phyloP scores from a whole-genome alignment of 2,888 invertebrate genomes.

The Patella depressa region DNA sequence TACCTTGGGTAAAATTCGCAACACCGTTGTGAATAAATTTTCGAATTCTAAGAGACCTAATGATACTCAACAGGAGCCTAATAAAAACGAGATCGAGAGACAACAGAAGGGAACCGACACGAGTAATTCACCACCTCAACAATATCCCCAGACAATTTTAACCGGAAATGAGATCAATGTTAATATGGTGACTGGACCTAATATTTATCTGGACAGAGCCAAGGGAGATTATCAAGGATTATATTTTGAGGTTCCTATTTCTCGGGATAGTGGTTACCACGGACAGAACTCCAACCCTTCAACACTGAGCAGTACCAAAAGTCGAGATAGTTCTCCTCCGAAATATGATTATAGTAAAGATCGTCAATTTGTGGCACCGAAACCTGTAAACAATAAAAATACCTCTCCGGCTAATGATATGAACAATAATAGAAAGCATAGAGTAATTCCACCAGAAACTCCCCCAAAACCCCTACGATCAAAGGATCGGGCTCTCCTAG shows the following conservation, averaged over 20 bases:
- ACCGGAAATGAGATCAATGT: slow-evolving; percentile 4
- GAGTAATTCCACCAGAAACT: neutral
- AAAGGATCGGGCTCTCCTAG: neutral
- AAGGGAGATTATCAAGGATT: slow-evolving; percentile 6
- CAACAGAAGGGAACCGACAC: slow-evolving; percentile 9
- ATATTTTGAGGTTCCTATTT: slow-evolving; percentile 2
- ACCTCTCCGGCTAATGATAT: neutral
- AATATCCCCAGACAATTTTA: neutral
- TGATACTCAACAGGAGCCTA: slow-evolving; percentile 19
- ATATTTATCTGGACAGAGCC: neutral
- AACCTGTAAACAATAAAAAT: neutral
- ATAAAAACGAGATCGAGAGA: slow-evolving; percentile 4
- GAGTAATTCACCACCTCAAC: neutral
- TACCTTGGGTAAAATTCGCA: slow-evolving; percentile 54
- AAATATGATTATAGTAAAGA: slow-evolving; percentile 24
- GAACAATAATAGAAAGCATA: neutral
- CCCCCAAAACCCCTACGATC: neutral
- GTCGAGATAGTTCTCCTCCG: slow-evolving; percentile 28
- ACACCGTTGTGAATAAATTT: slow-evolving; percentile 56
- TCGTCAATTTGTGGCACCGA: neutral
- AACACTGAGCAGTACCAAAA: slow-evolving; percentile 36
- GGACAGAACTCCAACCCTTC: slow-evolving; percentile 32
- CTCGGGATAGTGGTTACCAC: neutral
- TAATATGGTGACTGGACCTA: neutral
- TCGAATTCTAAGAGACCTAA: slow-evolving; percentile 37